phyloP scores from a whole-genome alignment of 2,113 vertebrate species.

The Dasypus novemcinctus region DNA sequence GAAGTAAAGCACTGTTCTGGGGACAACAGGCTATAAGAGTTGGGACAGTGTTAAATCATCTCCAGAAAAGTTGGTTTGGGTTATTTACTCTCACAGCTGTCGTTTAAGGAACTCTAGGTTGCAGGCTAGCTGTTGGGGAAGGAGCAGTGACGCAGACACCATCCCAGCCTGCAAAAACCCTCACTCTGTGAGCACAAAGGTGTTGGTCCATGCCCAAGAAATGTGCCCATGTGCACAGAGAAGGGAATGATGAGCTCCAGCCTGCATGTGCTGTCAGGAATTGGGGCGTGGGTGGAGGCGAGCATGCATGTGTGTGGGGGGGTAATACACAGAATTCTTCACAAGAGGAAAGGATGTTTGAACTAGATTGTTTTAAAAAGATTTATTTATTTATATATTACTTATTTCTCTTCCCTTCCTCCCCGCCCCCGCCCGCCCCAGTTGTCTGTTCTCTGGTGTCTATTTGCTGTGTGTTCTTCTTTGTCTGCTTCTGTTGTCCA shows the following conservation, averaged over 20 bases:
- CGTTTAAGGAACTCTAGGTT: not conserved
- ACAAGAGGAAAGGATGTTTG: not conserved
- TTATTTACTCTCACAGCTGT: not conserved
- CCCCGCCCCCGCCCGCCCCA: no score
- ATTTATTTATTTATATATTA: no score
- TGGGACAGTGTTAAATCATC: not conserved
- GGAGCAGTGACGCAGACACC: not conserved
- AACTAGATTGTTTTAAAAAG: no score
- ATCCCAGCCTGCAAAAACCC: not conserved
- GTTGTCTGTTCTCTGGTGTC: no score
- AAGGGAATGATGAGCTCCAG: not conserved
- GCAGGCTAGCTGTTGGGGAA: not conserved
- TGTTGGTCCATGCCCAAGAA: not conserved
- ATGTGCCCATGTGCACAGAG: no score
- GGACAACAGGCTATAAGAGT: not conserved
- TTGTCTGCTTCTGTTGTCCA: no score
- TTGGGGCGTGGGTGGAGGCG: fast-evolving
- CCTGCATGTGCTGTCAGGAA: not conserved
- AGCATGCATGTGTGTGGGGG: not conserved
- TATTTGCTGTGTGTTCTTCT: no score
- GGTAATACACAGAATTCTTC: not conserved
- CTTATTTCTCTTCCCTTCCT: no score
- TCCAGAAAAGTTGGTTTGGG: not conserved
- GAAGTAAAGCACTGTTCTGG: not conserved
- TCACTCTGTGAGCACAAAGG: no score